phyloP scores from a whole-genome alignment of 2,797 vertebrate species.

The Allochrocebus solatus region DNA sequence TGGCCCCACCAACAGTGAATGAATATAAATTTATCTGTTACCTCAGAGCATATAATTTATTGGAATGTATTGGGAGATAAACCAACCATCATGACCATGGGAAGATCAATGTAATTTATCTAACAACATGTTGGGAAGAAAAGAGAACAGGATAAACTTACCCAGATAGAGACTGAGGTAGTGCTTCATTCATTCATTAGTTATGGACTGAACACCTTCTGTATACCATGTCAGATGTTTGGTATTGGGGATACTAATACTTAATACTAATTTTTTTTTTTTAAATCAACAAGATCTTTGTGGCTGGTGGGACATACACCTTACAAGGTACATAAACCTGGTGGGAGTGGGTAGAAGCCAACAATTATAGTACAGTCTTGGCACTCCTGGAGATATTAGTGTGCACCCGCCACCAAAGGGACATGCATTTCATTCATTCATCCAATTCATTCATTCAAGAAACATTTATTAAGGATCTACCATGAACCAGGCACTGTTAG shows the following conservation, averaged over 20 bases:
- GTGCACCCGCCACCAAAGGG: neutral
- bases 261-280: neutral
- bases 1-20: neutral
- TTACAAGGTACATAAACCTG: neutral
- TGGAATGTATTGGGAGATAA: neutral
- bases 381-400: neutral
- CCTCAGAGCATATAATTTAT: neutral
- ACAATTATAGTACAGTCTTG: neutral
- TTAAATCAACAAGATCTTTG: neutral
- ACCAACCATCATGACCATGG: neutral
- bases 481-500: neutral
- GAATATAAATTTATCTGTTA: neutral
- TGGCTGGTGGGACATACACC: neutral
- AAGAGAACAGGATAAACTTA: neutral
- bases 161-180: neutral
- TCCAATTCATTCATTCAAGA: neutral
- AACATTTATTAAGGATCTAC: neutral
- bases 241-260: too few species aligned
- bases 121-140: neutral
- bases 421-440: neutral
- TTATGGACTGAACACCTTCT: neutral
- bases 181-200: neutral
- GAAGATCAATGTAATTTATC: slow-evolving; percentile 22
- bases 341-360: neutral
- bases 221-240: neutral